phyloP scores from a whole-genome alignment of 2,113 vertebrate genomes.

The Trochalopteron elliotii region DNA sequence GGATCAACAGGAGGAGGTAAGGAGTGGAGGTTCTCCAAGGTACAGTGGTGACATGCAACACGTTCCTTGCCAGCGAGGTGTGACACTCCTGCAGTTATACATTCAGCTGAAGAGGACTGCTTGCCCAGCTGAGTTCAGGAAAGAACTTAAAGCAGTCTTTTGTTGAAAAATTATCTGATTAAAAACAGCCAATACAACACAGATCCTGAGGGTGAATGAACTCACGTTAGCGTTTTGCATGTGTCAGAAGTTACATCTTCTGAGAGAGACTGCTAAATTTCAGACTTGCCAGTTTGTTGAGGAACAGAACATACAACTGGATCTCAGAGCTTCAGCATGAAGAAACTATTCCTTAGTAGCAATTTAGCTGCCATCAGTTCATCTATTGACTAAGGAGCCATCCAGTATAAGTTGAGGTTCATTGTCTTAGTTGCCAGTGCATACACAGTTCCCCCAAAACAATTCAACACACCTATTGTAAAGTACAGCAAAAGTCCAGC shows the following conservation, averaged over 20 bases:
- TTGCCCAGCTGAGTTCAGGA: conserved; percentile 53
- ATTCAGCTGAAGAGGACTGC: conserved; percentile 56
- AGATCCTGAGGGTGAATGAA: conserved; percentile 61
- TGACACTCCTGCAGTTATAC: conserved; percentile 19
- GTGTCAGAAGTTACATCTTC: conserved; percentile 64
- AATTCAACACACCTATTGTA: conserved; percentile 77
- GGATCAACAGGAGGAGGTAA: conserved; percentile 42
- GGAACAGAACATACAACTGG: conserved; percentile 35
- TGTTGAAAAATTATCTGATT: conserved; percentile 38
- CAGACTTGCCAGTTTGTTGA: conserved; percentile 31
- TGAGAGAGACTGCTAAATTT: conserved; percentile 55
- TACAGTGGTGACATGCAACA: conserved; percentile 58
- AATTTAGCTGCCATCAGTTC: conserved; percentile 79
- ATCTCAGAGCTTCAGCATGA: conserved; percentile 64
- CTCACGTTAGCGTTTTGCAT: conserved; percentile 43
- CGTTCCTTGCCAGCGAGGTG: conserved; percentile 29
- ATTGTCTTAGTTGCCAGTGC: conserved; percentile 77
- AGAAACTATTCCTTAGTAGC: conserved; percentile 63
- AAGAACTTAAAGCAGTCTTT: conserved; percentile 56
- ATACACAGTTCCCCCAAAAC: conserved; percentile 73
- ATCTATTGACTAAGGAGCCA: conserved; percentile 62
- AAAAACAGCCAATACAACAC: conserved; percentile 49
- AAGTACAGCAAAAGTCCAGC: conserved; percentile 80
- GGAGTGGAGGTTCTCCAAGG: conserved; percentile 50
- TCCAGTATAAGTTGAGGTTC: conserved; percentile 75